These are phyloP conservation scores for Oxygymnocypris stewartii DNA, from an alignment of 2,113 vertebrate species.

Conservation along the genomic window DNA sequence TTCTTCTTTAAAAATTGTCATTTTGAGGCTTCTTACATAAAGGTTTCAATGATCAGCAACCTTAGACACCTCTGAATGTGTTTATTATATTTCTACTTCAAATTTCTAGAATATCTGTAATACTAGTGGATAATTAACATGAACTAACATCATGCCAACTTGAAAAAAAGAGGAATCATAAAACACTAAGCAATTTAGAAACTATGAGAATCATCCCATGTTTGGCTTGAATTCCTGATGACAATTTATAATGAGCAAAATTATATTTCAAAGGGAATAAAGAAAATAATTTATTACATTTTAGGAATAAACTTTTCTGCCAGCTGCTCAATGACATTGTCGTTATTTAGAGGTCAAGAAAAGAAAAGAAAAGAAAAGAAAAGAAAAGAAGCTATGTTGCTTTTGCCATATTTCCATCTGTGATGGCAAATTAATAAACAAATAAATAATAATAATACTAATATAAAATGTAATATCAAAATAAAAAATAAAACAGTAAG, in stretches of 20 bases:
- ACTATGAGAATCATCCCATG: not conserved
- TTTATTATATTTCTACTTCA: not conserved
- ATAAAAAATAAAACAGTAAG: too few species aligned
- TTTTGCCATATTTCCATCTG: conserved; percentile 56
- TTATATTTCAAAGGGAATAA: conserved; percentile 55
- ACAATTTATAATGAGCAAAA: conserved; percentile 40
- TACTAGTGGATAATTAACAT: not conserved
- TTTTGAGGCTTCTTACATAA: conserved; percentile 18
- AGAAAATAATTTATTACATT: not conserved
- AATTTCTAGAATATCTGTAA: not conserved
- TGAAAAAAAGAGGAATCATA: too few species aligned
- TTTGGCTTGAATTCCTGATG: not conserved
- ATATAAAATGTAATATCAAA: too few species aligned
- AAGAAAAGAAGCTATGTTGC: too few species aligned
- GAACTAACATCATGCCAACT: not conserved
- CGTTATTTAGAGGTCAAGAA: too few species aligned
- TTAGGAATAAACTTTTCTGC: too few species aligned
- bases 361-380: too few species aligned
- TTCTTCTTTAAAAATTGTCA: conserved; percentile 48
- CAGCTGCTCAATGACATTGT: too few species aligned
- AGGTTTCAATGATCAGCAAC: not conserved
- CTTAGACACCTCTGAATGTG: not conserved
- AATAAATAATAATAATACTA: too few species aligned
- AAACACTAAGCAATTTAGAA: not conserved
- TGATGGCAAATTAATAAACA: conserved; percentile 53